phyloP scores from a whole-genome alignment of 2,888 invertebrate genomes.

The Napeogenes inachia region DNA sequence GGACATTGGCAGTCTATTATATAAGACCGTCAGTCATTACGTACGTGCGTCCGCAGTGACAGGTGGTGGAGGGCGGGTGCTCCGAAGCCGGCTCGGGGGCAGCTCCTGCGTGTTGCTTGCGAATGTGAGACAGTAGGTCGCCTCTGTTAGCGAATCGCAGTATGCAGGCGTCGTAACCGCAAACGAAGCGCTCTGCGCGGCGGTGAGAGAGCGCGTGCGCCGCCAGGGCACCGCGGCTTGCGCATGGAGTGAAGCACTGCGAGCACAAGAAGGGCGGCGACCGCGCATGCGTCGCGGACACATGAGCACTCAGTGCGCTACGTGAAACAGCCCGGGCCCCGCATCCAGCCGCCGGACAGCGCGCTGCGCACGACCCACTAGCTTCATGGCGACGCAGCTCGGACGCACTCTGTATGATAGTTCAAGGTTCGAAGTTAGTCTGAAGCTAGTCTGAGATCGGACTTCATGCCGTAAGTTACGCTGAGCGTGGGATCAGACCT shows the following conservation, averaged over 20 bases:
- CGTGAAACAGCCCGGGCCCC: constrained; percentile 31
- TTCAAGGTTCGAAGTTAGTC: background rate
- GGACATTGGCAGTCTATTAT: background rate
- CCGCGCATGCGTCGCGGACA: constrained; percentile 33
- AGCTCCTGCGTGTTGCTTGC: constrained; percentile 55
- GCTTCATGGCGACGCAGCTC: constrained; percentile 44
- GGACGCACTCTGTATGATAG: constrained; percentile 31
- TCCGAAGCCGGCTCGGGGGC: constrained; percentile 19
- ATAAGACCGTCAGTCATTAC: constrained; percentile 10
- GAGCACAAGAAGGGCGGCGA: constrained; percentile 45
- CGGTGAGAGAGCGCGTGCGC: constrained; percentile 58
- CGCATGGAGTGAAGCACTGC: constrained; percentile 42
- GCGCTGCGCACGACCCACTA: constrained; percentile 23
- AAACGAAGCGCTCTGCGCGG: constrained; percentile 58
- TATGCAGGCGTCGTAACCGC: constrained; percentile 66
- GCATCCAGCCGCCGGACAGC: constrained; percentile 34
- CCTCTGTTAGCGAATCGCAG: constrained; percentile 55
- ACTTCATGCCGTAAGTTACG: background rate
- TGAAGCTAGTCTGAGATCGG: background rate
- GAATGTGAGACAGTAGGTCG: constrained; percentile 64
- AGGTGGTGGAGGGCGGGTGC: constrained; percentile 22
- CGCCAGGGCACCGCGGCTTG: constrained; percentile 39
- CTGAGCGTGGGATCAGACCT: constrained; percentile 31
- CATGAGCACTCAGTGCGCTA: constrained; percentile 38
- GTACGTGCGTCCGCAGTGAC: constrained; percentile 52